Evolutionary conservation across 2,888 invertebrate species (phyloP), one percentile per base, ranked within the genome.

Genomic region (Noctua fimbriata): DNA sequence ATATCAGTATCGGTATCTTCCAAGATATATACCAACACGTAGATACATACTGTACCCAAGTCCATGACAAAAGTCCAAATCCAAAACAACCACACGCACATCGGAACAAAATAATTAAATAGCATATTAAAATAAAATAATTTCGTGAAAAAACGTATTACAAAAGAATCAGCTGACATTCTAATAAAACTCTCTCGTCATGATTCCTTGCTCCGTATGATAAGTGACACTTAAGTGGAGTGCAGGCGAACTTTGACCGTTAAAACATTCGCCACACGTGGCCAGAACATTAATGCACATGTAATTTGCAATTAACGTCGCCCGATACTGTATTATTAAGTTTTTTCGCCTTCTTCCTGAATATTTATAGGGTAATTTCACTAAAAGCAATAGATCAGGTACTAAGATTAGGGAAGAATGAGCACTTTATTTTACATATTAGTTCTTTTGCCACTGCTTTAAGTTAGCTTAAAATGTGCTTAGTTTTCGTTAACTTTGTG

Each of bases 331-430:
- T 93, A 90, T 94, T 93, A 96, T 96, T 96, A 95, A 92, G 90
- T 93, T 94, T 94, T 95, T 95, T 93, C 90, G 88, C 91, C 91
- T 92, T 92, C 92, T 93, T 91, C 90, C 92, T 96, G 95, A 96
- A 96, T 97, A 96, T 96, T 95, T 95, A 96, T 96, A 92, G 91
- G 93, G 96, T 91, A 95, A 96, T 97, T 97, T 96, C 74, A 96
- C 96, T 97, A 96, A 97, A 96, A 97, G 97, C 95, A 92, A 91
- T 86, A 91, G 93, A 94, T 94, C 92, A 92, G 89, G 88, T 89
- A 83, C 87, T 84, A 81, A 90, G 93, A 93, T 92, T 92, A 92
- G 89, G 92, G 92, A 90, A 90, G 87, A 88, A 83, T 90, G 89
- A 89, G 89, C 89, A 90, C 89, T 87, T 88, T 80, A 83, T 88